Base-by-base conservation (phyloP, 2,888 invertebrate species). In the Lepetodrilus schrolli region DNA sequence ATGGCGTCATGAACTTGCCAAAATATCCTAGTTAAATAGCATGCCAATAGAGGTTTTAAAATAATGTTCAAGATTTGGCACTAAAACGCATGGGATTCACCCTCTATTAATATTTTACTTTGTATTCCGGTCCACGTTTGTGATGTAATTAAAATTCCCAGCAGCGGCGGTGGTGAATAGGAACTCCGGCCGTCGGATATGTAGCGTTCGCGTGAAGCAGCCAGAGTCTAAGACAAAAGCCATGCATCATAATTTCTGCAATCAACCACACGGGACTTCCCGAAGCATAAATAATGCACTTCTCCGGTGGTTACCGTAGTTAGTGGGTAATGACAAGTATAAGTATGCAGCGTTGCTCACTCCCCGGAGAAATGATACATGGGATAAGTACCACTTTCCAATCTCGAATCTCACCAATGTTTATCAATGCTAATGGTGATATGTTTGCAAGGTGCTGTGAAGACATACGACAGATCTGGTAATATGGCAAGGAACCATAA, bases 81-180 rank as follows among this genome's bases (percentile, higher is more conserved):
- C 30, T 17, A n/a, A 58, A 30, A 58, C 58, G 30, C 58, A 30
- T 23, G 58, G 58, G 58, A 58, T 26, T 58, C 17, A 17, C 13
- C 7, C 58, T 30, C 58, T 17, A 58, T 58, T 58, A 58, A 58
- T 58, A 58, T 58, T 58, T 58, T 30, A 58, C 58, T 58, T 58
- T 58, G 58, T 58, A 58, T 58, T 58, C 58, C 30, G 58, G 58
- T 58, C 58, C 30, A 30, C 58, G 58, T 58, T 58, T 58, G 34
- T 17, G 34, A 58, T 26, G 30, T 58, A 58, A 58, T 58, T 58
- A 58, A 58, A 58, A 58, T 58, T 58, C 26, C 58, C 34, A 26
- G 34, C 58, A 30, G 30, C 30, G 30, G 30, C 30, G 30, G 30
- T 10, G 58, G 34, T 17, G 26, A 43, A 13, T 30, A 30, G 34